Conservation (phyloP, 2,888 invertebrate genomes). For the Agapostemon virescens region DNA sequence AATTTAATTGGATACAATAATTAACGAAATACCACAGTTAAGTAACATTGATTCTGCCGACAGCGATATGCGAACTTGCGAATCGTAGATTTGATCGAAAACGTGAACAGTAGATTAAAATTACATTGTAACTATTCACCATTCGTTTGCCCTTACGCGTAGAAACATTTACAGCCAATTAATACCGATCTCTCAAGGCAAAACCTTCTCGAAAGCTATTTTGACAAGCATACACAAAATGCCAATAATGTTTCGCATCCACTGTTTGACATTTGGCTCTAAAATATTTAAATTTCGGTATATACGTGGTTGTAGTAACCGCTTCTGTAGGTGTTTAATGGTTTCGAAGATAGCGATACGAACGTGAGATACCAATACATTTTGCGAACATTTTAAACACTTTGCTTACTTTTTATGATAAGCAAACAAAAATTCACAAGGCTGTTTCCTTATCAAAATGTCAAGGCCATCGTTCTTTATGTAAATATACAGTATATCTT, state of each 20-base stretch:
- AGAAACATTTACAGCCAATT: neutral
- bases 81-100: neutral
- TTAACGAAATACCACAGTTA: no score
- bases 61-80: neutral
- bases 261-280: neutral
- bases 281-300: neutral
- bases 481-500: no score
- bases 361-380: neutral
- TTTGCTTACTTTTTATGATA: neutral
- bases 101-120: no score
- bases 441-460: neutral
- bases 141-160: neutral
- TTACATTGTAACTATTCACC: neutral
- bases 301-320: neutral
- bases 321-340: neutral
- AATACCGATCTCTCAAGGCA: neutral
- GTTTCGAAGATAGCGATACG: neutral
- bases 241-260: constrained; percentile 1
- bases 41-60: neutral
- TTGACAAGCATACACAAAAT: constrained; percentile 7
- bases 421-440: neutral
- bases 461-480: neutral
- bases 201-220: neutral
- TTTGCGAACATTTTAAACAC: neutral
- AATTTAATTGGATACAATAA: neutral